Conservation (phyloP, 2,113 vertebrate species). For the Cettia cetti region DNA sequence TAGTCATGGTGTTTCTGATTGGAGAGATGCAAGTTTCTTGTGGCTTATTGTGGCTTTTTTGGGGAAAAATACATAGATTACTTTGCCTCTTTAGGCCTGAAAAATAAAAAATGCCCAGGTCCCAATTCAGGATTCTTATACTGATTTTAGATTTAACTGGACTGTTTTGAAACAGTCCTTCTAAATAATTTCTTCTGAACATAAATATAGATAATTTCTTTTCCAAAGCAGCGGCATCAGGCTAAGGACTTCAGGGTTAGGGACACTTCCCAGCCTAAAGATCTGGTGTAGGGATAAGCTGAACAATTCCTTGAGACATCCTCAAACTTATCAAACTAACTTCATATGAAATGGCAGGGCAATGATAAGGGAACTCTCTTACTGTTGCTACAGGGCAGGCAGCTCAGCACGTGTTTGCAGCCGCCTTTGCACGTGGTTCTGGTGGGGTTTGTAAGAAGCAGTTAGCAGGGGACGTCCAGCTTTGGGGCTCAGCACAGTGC, state of each 20-base stretch:
- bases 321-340: not conserved
- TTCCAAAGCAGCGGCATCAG: rapidly evolving
- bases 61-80: not conserved
- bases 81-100: constrained; percentile 9
- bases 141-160: not conserved
- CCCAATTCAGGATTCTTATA: not conserved
- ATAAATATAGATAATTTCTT: not conserved
- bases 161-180: not conserved
- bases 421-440: not conserved
- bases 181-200: not conserved
- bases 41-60: constrained; percentile 54
- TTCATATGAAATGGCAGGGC: not conserved
- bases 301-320: not conserved
- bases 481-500: not conserved
- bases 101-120: not conserved
- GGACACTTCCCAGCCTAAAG: not conserved
- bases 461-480: not conserved
- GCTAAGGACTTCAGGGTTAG: not conserved
- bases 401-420: not conserved
- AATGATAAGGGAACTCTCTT: not conserved
- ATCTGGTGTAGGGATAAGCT: not conserved
- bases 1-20: constrained; percentile 76
- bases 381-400: not conserved
- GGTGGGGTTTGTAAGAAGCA: not conserved
- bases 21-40: constrained; percentile 70